Base-by-base conservation (phyloP, 53 echinoderm and acorn worm species). In the Apostichopus leukothele region DNA sequence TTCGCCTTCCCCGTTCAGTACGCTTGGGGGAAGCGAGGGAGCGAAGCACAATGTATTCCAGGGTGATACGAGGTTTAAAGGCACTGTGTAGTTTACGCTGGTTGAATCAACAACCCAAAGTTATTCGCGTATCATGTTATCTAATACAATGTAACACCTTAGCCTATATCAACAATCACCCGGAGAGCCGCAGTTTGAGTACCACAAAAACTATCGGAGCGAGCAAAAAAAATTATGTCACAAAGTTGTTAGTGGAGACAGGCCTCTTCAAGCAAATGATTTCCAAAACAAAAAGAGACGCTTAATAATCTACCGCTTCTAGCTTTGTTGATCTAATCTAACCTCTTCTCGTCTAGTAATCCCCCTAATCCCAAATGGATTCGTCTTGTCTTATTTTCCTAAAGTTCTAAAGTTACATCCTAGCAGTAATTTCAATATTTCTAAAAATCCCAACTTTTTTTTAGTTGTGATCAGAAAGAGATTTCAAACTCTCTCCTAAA, bases 1-100 rank as follows among this genome's bases (percentile, higher is more conserved):
- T 87, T 87, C 88, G 88, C 88, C 75, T 87, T 87, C 88, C 88
- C 88, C 88, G 88, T 27, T 87, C 75, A 19, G 88, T 75, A 52
- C 88, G 88, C 88, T 74, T 87, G 75, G 88, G 75, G 86, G 86
- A 86, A 71, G 86, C 86, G 86, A 86, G 86, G 39, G 86, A 86
- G 74, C 74, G 86, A 51, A 86, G 86, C 74, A 86, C 86, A 52
- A 86, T 86, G 86, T 86, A 86, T 86, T 86, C 86, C 86, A 86
- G 86, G 73, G 53, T 86, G 86, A 84, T 21, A 22, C 39, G 84
- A 23, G 18, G 59, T 60, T 84, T 84, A 84, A 84, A 84, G 84
- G 84, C 84, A 84, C 84, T 20, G 84, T 84, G 55, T 84, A 63
- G 21, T 19, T 50, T 79, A 79, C 79, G 50, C 79, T 79, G 79